Conservation (phyloP, 1,140 invertebrate genomes). For the Achroia grisella region DNA sequence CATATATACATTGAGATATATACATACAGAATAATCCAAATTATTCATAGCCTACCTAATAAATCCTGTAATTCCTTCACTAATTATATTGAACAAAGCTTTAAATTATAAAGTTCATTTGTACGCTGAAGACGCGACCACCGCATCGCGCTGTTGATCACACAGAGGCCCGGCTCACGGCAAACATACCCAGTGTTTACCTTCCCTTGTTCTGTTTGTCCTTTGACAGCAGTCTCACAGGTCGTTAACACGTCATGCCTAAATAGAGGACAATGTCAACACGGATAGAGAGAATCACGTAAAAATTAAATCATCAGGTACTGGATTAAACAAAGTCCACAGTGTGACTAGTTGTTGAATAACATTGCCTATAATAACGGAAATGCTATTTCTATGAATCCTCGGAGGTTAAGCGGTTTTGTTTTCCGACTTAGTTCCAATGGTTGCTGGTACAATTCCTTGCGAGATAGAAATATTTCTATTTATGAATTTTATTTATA, state of each 20-base stretch:
- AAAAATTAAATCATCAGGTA: slow-evolving; percentile 44
- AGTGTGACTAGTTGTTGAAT: slow-evolving; percentile 10
- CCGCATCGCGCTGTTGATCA: slow-evolving; percentile 36
- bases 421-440: not conserved
- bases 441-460: too few species aligned
- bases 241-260: slow-evolving; percentile 63
- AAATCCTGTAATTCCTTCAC: too few species aligned
- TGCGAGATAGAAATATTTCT: too few species aligned
- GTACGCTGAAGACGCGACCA: slow-evolving; percentile 25
- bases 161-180: slow-evolving; percentile 40
- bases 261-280: slow-evolving; percentile 45
- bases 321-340: slow-evolving; percentile 28
- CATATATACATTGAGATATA: too few species aligned
- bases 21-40: too few species aligned
- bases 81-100: too few species aligned
- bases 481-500: not conserved
- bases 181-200: slow-evolving; percentile 47
- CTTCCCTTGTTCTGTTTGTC: slow-evolving; percentile 45
- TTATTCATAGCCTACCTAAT: too few species aligned
- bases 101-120: too few species aligned
- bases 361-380: not conserved
- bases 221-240: slow-evolving; percentile 70
- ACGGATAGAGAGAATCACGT: slow-evolving; percentile 10
- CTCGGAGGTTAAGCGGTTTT: slow-evolving; percentile 28
- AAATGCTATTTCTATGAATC: slow-evolving; percentile 10